These are phyloP conservation scores for Lethrus apterus DNA, from an alignment of 1,140 invertebrate genomes.

Conservation along the genomic window DNA sequence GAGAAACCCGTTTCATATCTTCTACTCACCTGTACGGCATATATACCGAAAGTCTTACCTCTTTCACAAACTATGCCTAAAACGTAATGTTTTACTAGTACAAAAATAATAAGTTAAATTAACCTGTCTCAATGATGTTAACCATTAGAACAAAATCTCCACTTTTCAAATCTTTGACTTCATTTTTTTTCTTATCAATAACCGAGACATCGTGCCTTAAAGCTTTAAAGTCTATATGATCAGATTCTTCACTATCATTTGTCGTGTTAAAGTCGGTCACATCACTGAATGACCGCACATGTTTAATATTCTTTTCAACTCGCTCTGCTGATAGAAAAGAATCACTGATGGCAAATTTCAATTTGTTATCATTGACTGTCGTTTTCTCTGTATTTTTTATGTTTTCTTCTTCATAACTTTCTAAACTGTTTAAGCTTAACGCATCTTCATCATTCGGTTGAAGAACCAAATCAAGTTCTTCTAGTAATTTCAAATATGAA, in stretches of 20 bases:
- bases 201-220: slow-evolving; percentile 1
- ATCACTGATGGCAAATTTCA: slow-evolving; percentile 10
- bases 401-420: slow-evolving; percentile 27
- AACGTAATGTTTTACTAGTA: slow-evolving; percentile 22
- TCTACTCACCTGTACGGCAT: slow-evolving; percentile 75
- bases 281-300: slow-evolving; percentile 33
- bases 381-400: slow-evolving; percentile 5
- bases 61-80: slow-evolving; percentile 65
- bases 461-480: slow-evolving; percentile 67
- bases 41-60: slow-evolving; percentile 81
- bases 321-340: slow-evolving; percentile 29
- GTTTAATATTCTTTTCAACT: slow-evolving; percentile 37
- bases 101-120: slow-evolving; percentile 12
- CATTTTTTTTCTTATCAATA: slow-evolving; percentile 25
- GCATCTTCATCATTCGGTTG: slow-evolving; percentile 50
- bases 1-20: slow-evolving; percentile 55
- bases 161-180: slow-evolving; percentile 49
- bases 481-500: slow-evolving; percentile 65
- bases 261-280: slow-evolving; percentile 30
- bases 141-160: slow-evolving; percentile 53
- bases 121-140: slow-evolving; percentile 65
- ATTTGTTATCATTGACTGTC: neutral
- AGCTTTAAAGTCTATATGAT: too few species aligned
- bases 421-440: slow-evolving; percentile 46
- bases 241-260: slow-evolving; percentile 34